Evolutionary conservation across 1,140 invertebrate species (phyloP).

Genomic region (Helicoverpa armigera): DNA sequence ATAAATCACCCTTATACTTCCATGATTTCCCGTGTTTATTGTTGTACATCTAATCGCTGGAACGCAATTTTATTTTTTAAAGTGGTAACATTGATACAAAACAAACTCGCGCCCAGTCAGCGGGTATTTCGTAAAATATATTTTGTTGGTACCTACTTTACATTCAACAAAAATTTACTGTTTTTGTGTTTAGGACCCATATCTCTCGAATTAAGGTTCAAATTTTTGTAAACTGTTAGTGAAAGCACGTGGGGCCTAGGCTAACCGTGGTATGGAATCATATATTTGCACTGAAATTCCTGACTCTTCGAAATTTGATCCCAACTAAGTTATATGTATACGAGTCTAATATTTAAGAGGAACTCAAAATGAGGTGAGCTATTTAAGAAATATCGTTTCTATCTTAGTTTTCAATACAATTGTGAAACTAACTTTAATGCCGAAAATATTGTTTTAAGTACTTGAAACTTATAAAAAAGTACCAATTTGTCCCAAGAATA

Average conservation of each 20-base stretch:
- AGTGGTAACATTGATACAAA: neutral
- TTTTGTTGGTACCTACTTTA: neutral
- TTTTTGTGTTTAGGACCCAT: no score
- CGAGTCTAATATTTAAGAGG: neutral
- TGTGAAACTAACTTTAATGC: no score
- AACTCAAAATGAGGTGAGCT: neutral
- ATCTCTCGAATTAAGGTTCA: no score
- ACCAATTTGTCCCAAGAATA: no score
- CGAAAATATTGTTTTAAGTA: no score
- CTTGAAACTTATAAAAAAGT: no score
- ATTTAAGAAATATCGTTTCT: neutral
- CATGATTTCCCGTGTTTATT: neutral
- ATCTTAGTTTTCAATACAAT: no score
- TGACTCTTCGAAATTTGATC: conserved; percentile 8
- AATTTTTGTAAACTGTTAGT: neutral
- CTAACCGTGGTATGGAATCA: neutral
- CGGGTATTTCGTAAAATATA: conserved; percentile 26
- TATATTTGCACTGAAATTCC: neutral
- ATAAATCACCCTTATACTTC: no score
- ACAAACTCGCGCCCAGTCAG: conserved; percentile 18
- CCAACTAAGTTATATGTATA: conserved; percentile 13
- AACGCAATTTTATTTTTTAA: neutral
- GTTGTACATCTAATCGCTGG: neutral
- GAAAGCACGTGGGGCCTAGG: neutral
- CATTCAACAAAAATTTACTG: no score